Conservation (phyloP, 2,797 vertebrate genomes). For the Emydoidea blandingii region DNA sequence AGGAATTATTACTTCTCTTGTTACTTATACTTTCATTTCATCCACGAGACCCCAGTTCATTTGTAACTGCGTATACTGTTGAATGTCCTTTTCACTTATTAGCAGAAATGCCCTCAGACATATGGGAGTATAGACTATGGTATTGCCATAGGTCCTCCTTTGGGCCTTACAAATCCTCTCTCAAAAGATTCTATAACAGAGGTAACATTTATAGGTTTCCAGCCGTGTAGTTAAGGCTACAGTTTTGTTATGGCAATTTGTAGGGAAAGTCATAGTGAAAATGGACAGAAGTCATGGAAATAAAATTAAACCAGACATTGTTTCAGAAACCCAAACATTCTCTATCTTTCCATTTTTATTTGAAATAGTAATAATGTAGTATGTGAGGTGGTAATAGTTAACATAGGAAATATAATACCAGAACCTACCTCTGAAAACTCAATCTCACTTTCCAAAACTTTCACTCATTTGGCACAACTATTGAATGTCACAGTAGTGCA, state of each 20-base stretch:
- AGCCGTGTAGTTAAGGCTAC: neutral
- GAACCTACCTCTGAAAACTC: neutral
- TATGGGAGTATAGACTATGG: neutral
- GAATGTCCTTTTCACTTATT: neutral
- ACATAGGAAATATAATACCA: conserved; percentile 42
- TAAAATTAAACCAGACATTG: neutral
- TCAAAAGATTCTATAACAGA: conserved; percentile 34
- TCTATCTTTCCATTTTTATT: conserved; percentile 22
- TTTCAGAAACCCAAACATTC: too few relatives aligned
- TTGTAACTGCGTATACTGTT: neutral
- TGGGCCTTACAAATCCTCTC: conserved; percentile 40
- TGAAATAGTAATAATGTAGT: neutral
- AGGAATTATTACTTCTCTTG: neutral
- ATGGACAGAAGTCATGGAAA: neutral
- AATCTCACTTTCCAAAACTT: neutral
- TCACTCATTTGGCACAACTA: neutral
- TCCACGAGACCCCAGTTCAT: neutral
- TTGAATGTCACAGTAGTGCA: neutral
- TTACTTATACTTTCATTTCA: neutral
- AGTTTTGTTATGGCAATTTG: neutral
- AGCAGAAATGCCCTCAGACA: neutral
- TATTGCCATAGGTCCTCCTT: neutral
- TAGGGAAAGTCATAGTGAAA: neutral
- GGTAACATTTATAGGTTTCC: conserved; percentile 37
- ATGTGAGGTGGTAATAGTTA: neutral